Percentiles rank a stretch among this genome's conserved stretches.
Conservation (phyloP, 2,888 invertebrate species). For the Ametastegia equiseti region DNA sequence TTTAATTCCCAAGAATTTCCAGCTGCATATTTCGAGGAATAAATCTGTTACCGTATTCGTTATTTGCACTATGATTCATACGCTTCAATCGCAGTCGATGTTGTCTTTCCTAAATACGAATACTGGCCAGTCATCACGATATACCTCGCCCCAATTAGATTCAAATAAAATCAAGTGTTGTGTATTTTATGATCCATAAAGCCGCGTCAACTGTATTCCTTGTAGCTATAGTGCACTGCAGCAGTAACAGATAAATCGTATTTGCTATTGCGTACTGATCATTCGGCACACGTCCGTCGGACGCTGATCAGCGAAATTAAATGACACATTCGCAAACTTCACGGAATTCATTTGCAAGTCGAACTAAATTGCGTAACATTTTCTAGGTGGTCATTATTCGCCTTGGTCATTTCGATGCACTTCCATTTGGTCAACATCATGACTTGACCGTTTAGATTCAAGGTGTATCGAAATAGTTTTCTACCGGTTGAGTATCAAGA, state of each 20-base stretch:
- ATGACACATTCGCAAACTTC: not conserved
- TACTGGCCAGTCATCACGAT: not conserved
- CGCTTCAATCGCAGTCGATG: not conserved
- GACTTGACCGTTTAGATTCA: not conserved
- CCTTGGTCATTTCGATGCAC: not conserved
- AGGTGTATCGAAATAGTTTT: not conserved
- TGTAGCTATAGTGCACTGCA: not conserved
- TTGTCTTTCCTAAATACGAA: not conserved
- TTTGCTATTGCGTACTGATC: not conserved
- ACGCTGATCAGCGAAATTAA: not conserved
- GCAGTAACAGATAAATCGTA: not conserved
- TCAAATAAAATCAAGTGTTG: not conserved
- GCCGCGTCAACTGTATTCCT: not conserved
- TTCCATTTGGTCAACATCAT: not conserved
- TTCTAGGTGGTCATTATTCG: not conserved
- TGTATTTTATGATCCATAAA: not conserved
- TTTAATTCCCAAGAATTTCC: slow-evolving; percentile 17
- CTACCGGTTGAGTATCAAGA: not conserved
- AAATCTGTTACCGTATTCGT: not conserved
- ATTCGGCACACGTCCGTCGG: slow-evolving; percentile 14
- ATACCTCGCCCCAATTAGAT: slow-evolving; percentile 13
- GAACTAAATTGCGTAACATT: not conserved
- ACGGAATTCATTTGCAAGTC: not conserved
- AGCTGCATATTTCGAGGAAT: slow-evolving; percentile 10
- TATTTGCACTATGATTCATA: slow-evolving; percentile 30